These are phyloP conservation scores for Drosophila seclusa DNA, from an alignment of 2,888 invertebrate genomes.

Conservation along the genomic window DNA sequence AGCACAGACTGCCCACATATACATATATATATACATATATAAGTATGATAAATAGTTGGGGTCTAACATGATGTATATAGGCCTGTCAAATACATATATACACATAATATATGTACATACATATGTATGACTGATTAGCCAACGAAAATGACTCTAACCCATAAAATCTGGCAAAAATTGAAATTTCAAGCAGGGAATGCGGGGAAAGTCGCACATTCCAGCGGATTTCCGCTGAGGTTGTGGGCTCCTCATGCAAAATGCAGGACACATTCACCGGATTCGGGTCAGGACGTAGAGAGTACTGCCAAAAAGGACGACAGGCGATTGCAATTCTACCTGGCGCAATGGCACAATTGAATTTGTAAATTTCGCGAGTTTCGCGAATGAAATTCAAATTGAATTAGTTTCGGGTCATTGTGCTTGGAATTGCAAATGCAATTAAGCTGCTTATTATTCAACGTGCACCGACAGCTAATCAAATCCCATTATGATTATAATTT, in stretches of 20 bases:
- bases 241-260: constrained; percentile 60
- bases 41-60: constrained; percentile 24
- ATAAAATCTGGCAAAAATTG: constrained; percentile 26
- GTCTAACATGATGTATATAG: background rate
- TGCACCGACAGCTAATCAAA: background rate
- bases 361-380: constrained; percentile 41
- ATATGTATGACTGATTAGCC: constrained; percentile 12
- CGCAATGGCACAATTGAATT: constrained; percentile 50
- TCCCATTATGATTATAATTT: background rate
- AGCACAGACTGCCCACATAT: background rate
- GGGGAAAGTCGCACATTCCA: constrained; percentile 28
- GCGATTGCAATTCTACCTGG: constrained; percentile 6
- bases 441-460: constrained; percentile 17
- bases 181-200: constrained; percentile 29
- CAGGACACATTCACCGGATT: constrained; percentile 42
- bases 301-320: background rate
- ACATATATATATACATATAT: background rate
- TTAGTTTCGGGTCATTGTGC: constrained; percentile 49
- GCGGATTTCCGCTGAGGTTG: constrained; percentile 66
- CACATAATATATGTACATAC: background rate
- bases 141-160: no score
- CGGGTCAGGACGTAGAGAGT: constrained; percentile 1
- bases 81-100: background rate
- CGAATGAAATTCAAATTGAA: constrained; percentile 53
- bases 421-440: constrained; percentile 73